phyloP scores from a whole-genome alignment of 2,113 vertebrate species.

The Cinclus cinclus region DNA sequence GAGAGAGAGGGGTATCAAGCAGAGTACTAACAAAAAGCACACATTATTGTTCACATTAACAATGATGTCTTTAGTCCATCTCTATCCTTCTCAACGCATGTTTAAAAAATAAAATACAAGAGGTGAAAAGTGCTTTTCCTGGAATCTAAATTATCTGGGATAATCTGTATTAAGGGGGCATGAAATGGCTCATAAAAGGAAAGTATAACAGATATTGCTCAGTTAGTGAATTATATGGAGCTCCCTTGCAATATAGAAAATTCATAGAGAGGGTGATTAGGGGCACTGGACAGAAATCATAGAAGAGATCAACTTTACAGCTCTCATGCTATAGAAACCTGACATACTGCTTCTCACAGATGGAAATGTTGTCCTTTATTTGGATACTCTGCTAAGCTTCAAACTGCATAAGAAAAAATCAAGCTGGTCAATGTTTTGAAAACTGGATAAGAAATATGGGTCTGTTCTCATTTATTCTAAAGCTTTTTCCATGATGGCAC shows the following conservation, averaged over 20 bases:
- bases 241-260: neutral
- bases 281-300: neutral
- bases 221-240: neutral
- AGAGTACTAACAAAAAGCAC: neutral
- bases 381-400: neutral
- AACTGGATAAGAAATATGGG: neutral
- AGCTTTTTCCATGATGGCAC: neutral
- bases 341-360: neutral
- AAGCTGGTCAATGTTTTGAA: neutral
- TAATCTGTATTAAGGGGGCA: neutral
- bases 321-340: neutral
- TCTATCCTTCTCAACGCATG: neutral
- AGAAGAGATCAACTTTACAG: neutral
- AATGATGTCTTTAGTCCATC: neutral
- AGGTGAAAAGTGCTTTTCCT: neutral
- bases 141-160: neutral
- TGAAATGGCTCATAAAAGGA: neutral
- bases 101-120: neutral
- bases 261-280: neutral
- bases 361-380: neutral
- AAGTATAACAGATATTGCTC: neutral
- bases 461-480: constrained; percentile 23
- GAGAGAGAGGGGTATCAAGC: neutral
- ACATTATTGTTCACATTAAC: neutral
- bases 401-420: neutral